A percentile compares a stretch with the other conserved stretches of the same genome.
Evolutionary conservation across 2,113 vertebrate species (phyloP).

Genomic region (Artemisiospiza belli): DNA sequence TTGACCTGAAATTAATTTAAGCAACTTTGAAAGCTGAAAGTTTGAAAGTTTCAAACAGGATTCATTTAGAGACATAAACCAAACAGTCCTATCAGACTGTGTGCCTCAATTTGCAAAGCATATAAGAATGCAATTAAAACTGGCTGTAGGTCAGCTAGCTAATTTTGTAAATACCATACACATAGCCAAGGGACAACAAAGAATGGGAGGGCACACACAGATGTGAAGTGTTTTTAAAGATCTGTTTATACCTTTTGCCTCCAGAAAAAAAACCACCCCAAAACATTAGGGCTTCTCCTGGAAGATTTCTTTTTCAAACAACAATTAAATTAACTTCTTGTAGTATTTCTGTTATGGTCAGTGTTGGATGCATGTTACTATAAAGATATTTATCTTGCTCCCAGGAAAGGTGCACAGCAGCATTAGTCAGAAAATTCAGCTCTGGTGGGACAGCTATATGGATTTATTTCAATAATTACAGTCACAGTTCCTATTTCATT

Average conservation of each 20-base stretch:
- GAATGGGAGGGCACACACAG: neutral
- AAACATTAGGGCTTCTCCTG: neutral
- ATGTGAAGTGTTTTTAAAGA: neutral
- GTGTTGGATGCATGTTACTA: neutral
- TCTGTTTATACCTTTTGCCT: neutral
- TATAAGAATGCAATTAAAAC: neutral
- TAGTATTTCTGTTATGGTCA: neutral
- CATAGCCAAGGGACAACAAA: neutral
- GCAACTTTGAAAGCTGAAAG: neutral
- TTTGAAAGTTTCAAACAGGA: neutral
- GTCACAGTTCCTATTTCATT: neutral
- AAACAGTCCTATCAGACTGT: neutral
- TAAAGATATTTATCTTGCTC: neutral
- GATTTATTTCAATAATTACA: neutral
- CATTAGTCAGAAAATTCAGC: neutral
- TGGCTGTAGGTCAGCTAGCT: neutral
- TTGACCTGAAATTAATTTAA: constrained; percentile 4
- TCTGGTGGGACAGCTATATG: neutral
- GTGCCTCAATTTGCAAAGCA: neutral
- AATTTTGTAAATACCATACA: neutral
- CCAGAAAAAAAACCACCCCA: neutral
- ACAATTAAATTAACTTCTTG: neutral
- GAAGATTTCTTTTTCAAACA: neutral
- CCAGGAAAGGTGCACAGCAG: neutral
- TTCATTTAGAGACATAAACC: neutral